Conservation (phyloP, 2,113 vertebrate genomes). For the Vidua macroura region DNA sequence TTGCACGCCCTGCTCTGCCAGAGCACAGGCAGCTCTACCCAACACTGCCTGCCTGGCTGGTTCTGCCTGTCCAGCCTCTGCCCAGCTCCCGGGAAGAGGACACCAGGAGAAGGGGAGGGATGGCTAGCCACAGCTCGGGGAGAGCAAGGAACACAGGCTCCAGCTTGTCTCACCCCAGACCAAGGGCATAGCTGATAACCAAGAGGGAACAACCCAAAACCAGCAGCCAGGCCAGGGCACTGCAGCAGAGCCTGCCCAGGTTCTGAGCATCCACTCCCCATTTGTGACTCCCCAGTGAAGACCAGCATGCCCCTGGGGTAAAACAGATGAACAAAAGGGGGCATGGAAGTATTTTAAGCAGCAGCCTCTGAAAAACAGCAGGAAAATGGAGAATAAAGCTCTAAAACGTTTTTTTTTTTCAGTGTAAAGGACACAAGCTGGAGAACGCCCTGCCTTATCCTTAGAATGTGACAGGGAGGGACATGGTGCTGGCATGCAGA, state of each 20-base stretch:
- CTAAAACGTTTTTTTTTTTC: background rate
- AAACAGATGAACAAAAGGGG: background rate
- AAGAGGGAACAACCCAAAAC: background rate
- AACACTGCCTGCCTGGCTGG: background rate
- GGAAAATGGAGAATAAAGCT: background rate
- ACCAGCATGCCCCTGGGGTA: background rate
- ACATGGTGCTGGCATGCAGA: accelerated
- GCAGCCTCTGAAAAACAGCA: background rate
- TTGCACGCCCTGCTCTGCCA: background rate
- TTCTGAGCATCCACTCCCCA: background rate
- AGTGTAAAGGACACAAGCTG: background rate
- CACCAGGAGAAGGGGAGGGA: background rate
- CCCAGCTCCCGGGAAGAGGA: background rate
- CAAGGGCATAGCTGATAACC: accelerated
- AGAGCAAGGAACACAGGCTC: background rate
- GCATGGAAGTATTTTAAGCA: background rate
- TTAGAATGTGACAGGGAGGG: accelerated
- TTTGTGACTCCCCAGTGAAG: background rate
- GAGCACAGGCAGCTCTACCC: background rate
- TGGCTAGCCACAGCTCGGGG: accelerated
- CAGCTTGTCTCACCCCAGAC: background rate
- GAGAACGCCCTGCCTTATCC: background rate
- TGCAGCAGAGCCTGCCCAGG: background rate
- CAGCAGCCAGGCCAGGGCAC: background rate
- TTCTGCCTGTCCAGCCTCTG: slow-evolving; percentile 28